Evolutionary conservation across 2,797 vertebrate species (phyloP).

Genomic region (Leuciscus waleckii): DNA sequence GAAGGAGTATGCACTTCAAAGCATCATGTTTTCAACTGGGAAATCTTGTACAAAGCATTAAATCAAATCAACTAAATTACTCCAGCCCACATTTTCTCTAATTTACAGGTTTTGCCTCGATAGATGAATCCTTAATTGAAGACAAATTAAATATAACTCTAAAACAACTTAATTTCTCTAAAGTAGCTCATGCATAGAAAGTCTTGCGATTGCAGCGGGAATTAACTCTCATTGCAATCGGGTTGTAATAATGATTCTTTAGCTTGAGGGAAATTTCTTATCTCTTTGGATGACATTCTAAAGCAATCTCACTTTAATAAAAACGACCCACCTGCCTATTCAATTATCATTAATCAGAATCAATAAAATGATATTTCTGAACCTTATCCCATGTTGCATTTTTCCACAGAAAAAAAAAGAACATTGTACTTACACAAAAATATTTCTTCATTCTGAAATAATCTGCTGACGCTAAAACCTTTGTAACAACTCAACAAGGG

Average conservation of each 20-base stretch:
- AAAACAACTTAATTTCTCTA: slow-evolving; percentile 51
- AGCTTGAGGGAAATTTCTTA: slow-evolving; percentile 45
- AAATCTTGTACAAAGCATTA: slow-evolving; percentile 42
- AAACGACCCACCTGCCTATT: slow-evolving; percentile 37
- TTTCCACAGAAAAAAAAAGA: not conserved
- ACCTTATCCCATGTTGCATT: not conserved
- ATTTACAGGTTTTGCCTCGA: slow-evolving; percentile 52
- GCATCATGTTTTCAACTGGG: slow-evolving; percentile 35
- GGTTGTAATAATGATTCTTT: slow-evolving; percentile 56
- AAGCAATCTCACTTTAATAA: slow-evolving; percentile 57
- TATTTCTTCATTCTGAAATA: not conserved
- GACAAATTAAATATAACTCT: slow-evolving; percentile 53
- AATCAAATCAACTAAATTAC: slow-evolving; percentile 51
- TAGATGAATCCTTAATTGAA: slow-evolving; percentile 53
- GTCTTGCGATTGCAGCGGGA: slow-evolving; percentile 56
- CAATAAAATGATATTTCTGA: slow-evolving; percentile 52
- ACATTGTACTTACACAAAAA: not conserved
- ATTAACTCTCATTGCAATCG: slow-evolving; percentile 61
- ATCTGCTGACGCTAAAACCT: slow-evolving; percentile 31
- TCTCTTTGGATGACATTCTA: slow-evolving; percentile 45
- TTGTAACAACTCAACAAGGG: slow-evolving; percentile 68
- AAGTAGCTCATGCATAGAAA: slow-evolving; percentile 52
- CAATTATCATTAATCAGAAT: slow-evolving; percentile 51
- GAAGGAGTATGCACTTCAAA: not conserved
- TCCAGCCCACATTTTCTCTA: slow-evolving; percentile 29